Percentiles rank a stretch among this genome's conserved stretches.
Evolutionary conservation across 2,888 invertebrate species (phyloP).

Genomic region (Bruchidius siliquastri): DNA sequence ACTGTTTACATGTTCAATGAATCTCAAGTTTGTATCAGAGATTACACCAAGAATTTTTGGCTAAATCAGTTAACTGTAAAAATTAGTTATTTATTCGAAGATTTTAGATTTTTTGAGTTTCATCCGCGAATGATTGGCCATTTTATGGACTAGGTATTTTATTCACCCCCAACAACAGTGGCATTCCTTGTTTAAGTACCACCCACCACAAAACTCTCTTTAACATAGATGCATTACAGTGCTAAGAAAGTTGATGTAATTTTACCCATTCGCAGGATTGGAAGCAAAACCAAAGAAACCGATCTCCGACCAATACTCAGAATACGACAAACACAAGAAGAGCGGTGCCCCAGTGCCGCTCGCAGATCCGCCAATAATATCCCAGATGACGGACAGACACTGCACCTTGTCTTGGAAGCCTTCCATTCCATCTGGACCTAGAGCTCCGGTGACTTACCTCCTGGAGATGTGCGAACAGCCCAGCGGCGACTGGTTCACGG

Average conservation of each 20-base stretch:
- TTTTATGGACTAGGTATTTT: no score
- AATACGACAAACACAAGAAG: conserved; percentile 77
- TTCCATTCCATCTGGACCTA: conserved; percentile 80
- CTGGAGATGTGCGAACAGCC: conserved; percentile 92
- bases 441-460: conserved; percentile 88
- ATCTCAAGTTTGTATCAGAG: no score
- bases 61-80: no score
- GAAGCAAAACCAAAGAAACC: conserved; percentile 65
- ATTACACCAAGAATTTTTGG: no score
- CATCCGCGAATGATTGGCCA: no score
- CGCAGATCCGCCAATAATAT: conserved; percentile 86
- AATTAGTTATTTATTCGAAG: no score
- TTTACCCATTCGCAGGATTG: conserved; percentile 34
- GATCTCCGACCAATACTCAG: conserved; percentile 74
- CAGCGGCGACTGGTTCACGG: conserved; percentile 89
- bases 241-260: neutral
- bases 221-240: no score
- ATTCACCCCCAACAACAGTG: no score
- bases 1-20: no score
- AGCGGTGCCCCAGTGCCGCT: conserved; percentile 83
- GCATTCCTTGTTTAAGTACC: no score
- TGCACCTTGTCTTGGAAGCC: conserved; percentile 92
- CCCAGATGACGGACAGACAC: conserved; percentile 84
- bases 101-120: no score
- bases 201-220: no score